Conservation (phyloP, 2,888 invertebrate genomes). For the Kryphioiulus occultus region DNA sequence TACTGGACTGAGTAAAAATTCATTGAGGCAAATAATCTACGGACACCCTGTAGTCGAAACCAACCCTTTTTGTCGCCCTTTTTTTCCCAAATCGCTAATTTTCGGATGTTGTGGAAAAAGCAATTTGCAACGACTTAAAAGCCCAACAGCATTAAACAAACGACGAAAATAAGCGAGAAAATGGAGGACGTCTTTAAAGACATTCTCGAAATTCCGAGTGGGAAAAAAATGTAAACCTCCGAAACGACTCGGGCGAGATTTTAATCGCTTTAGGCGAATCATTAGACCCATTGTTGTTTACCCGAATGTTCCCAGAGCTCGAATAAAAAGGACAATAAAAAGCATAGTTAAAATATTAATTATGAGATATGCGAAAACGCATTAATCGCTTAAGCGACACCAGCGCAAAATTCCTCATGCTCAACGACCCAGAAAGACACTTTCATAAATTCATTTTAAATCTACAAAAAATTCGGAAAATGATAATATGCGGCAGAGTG, state of each 20-base stretch:
- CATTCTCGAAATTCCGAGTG: neutral
- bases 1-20: too few species aligned
- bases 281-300: neutral
- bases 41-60: too few species aligned
- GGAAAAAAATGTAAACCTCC: neutral
- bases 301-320: neutral
- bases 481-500: too few species aligned
- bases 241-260: neutral
- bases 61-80: neutral
- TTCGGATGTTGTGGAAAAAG: neutral
- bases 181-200: neutral
- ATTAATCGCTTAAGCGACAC: neutral
- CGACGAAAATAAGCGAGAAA: neutral
- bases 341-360: slow-evolving; percentile 22
- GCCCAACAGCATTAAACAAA: neutral
- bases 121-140: neutral
- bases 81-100: neutral
- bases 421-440: neutral
- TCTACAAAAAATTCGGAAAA: neutral
- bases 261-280: neutral
- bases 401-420: neutral
- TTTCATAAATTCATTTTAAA: neutral
- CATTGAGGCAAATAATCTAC: too few species aligned
- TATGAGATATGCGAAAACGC: neutral
- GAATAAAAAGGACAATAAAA: neutral